Base-by-base conservation (phyloP, 2,888 invertebrate species). In the Sturmia bella region DNA sequence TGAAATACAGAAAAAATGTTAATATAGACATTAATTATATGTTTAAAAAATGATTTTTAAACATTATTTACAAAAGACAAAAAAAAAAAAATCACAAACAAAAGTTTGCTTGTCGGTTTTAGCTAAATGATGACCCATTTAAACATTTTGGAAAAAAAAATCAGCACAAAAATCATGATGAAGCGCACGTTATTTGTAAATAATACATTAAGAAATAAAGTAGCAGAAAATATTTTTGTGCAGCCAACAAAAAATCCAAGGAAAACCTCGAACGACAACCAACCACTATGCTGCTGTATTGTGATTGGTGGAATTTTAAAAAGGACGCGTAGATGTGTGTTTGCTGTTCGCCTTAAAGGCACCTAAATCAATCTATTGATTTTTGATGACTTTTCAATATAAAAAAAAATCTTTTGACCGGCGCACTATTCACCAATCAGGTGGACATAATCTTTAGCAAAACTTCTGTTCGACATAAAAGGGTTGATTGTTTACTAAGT, bases 351-450 rank as follows among this genome's bases (percentile, higher is more conserved):
- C 24, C 56, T 48, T 19, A 11, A 43, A 83, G 87, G 88, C 85
- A 78, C 89, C 89, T 88, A 89, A 88, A 89, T 89, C 89, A 88
- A 88, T 88, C 82, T 87, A 89, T 89, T 87, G 88, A 89, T 88
- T 88, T 88, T 86, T 87, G 89, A 89, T 89, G 87, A 86, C 84
- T 86, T 86, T 88, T 88, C 89, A 87, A 89, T 89, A 87, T n/a
- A 66, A 48, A 57, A 50, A 54, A 37, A 56, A 56, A 21, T 45
- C 32, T 9, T 32, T 41, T 52, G 82, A 82, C 70, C 66, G 76
- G 78, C 74, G 74, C 69, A 74, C 70, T 80, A 43, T 50, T 37
- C 39, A 48, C 74, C 74, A 80, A 79, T 75, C 69, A 69, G 43
- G 54, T 48, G 80, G 13, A 61, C 68, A 79, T 43, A 59, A 52